Evolutionary conservation across 2,113 vertebrate genomes (phyloP).

Genomic region (Cephalopholis sonnerati): DNA sequence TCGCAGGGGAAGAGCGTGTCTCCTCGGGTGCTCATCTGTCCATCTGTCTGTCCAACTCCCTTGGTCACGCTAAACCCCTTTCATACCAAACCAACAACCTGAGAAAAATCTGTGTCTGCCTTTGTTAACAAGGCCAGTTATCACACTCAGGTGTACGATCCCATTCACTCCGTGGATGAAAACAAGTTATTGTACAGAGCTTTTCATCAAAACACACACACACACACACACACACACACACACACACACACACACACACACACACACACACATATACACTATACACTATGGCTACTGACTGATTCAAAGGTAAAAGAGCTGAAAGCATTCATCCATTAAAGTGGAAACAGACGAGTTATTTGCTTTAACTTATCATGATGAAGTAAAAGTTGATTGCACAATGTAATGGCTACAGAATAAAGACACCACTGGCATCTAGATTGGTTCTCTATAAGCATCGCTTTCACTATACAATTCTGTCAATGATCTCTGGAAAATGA

Average conservation of each 20-base stretch:
- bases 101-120: conserved; percentile 15
- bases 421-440: no score
- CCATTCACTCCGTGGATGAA: not conserved
- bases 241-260: no score
- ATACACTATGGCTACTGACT: not conserved
- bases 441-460: no score
- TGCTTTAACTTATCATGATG: no score
- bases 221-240: no score
- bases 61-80: conserved; percentile 1
- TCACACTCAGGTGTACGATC: not conserved
- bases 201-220: conserved; percentile 9
- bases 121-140: conserved; percentile 8
- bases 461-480: no score
- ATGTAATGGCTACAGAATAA: no score
- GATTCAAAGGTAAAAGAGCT: not conserved
- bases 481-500: no score
- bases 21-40: conserved; percentile 52
- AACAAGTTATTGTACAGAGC: not conserved
- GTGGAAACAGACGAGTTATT: no score
- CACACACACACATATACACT: not conserved
- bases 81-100: conserved; percentile 14
- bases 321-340: not conserved
- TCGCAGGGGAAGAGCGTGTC: conserved; percentile 43
- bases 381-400: no score
- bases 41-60: conserved; percentile 40